A percentile compares a stretch with the other conserved stretches of the same genome.
Evolutionary conservation across 2,888 invertebrate species (phyloP).

Genomic region (Cosmia trapezina): DNA sequence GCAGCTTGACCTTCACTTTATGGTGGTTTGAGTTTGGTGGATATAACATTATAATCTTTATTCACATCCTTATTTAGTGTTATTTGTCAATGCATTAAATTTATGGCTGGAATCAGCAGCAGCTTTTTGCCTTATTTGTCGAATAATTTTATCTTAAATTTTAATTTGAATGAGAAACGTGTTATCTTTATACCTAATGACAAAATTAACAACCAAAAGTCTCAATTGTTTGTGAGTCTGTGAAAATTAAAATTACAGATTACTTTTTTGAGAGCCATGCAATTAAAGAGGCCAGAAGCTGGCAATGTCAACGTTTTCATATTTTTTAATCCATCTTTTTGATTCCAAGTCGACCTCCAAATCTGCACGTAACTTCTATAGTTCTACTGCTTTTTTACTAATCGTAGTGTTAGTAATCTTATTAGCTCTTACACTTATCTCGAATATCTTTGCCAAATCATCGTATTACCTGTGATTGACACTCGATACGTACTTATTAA

Average conservation of each 20-base stretch:
- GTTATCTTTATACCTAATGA: constrained; percentile 10
- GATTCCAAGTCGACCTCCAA: not conserved
- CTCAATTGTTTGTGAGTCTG: not conserved
- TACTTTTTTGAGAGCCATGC: not conserved
- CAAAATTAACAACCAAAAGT: constrained; percentile 15
- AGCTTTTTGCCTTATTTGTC: constrained; percentile 39
- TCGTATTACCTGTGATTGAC: constrained; percentile 27
- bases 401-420: constrained; percentile 3
- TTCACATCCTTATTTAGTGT: constrained; percentile 21
- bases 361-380: not conserved
- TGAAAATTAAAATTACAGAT: not conserved
- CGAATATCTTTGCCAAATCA: constrained; percentile 35
- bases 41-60: constrained; percentile 11
- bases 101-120: constrained; percentile 18
- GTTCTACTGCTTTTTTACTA: not conserved
- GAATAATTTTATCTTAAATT: constrained; percentile 2
- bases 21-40: constrained; percentile 40
- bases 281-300: not conserved
- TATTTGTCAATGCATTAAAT: constrained; percentile 49
- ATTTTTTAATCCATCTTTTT: not conserved
- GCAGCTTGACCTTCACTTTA: constrained; percentile 47
- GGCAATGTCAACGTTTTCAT: not conserved
- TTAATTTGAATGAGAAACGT: constrained; percentile 23
- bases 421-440: constrained; percentile 19
- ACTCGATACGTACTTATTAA: constrained; percentile 21